Percentiles rank a stretch among this genome's conserved stretches.
These are phyloP conservation scores for Eilema caniola DNA, from an alignment of 2,888 invertebrate species.

Conservation along the genomic window DNA sequence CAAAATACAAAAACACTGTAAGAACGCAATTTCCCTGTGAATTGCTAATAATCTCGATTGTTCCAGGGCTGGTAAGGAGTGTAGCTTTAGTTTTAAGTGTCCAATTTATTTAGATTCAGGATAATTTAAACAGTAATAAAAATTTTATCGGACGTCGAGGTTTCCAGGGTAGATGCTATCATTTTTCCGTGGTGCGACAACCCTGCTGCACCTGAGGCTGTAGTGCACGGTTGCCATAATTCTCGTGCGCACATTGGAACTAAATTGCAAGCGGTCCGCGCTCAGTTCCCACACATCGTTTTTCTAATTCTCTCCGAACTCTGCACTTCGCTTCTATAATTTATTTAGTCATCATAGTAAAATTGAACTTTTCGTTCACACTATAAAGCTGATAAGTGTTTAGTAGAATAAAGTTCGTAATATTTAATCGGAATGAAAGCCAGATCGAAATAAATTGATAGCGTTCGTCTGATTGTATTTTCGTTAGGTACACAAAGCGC, in stretches of 20 bases:
- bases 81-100: constrained; percentile 40
- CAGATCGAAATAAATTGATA: constrained; percentile 64
- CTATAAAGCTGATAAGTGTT: constrained; percentile 49
- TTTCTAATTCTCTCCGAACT: constrained; percentile 75
- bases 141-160: constrained; percentile 3
- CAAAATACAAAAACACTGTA: constrained; percentile 65
- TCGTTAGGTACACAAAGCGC: constrained; percentile 61
- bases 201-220: constrained; percentile 65
- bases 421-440: constrained; percentile 57
- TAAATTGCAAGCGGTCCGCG: constrained; percentile 74
- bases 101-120: constrained; percentile 33
- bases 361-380: constrained; percentile 33
- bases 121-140: too few relatives aligned
- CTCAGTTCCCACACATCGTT: constrained; percentile 82
- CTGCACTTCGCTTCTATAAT: constrained; percentile 69
- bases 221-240: constrained; percentile 78
- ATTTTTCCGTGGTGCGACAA: constrained; percentile 43
- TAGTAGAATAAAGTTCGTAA: constrained; percentile 56
- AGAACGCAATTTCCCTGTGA: constrained; percentile 67
- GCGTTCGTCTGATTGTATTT: constrained; percentile 61
- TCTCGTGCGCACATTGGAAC: constrained; percentile 75
- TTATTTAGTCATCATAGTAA: constrained; percentile 38
- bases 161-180: constrained; percentile 3
- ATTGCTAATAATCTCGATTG: constrained; percentile 55
- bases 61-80: constrained; percentile 50